Conservation (phyloP, 1,140 invertebrate species). For the Chelonus insularis region DNA sequence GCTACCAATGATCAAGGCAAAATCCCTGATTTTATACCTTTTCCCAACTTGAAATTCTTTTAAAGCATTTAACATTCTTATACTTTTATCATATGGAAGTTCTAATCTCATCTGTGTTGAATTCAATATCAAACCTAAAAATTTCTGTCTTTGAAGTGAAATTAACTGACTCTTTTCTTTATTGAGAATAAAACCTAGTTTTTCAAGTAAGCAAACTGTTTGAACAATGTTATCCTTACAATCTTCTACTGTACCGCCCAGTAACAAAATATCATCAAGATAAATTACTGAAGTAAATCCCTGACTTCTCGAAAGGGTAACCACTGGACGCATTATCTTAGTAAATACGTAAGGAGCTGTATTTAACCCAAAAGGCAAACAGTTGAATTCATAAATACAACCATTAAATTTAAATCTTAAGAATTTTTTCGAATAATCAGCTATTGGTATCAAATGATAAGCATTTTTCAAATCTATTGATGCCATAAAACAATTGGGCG, state of each 20-base stretch:
- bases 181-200: background rate
- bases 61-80: background rate
- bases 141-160: background rate
- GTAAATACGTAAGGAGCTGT: background rate
- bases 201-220: background rate
- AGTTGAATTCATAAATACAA: background rate
- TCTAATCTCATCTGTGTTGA: background rate
- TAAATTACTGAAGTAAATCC: background rate
- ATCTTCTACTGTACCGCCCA: background rate
- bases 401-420: background rate
- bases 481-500: background rate
- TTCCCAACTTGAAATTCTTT: background rate
- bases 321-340: background rate
- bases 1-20: background rate
- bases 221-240: background rate
- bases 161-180: background rate
- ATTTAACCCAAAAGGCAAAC: background rate
- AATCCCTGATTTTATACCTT: background rate
- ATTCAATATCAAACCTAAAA: background rate
- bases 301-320: background rate
- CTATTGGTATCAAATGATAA: background rate
- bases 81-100: background rate
- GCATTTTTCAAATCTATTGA: background rate
- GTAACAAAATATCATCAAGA: background rate
- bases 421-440: background rate